Evolutionary conservation across 2,797 vertebrate species (phyloP).

Genomic region (Urosaurus nigricauda): DNA sequence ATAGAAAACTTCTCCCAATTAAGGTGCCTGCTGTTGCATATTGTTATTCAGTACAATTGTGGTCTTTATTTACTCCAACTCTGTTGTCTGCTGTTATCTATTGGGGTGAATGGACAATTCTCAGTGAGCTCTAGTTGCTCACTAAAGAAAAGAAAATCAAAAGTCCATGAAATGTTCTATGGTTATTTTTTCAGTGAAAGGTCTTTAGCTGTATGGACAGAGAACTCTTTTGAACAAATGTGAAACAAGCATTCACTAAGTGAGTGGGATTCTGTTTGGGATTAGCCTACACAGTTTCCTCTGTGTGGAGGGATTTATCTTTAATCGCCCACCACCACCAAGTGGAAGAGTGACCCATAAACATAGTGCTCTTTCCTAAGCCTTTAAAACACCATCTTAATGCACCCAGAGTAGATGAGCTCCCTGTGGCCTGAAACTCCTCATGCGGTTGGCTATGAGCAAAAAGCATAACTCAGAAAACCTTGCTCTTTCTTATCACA

Average conservation of each 20-base stretch:
- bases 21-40: no score
- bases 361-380: background rate
- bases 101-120: no score
- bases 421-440: background rate
- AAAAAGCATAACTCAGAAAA: background rate
- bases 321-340: no score
- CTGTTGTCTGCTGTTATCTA: no score
- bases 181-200: no score
- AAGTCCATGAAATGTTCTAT: no score
- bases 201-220: background rate
- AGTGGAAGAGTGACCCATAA: no score
- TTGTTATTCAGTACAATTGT: no score
- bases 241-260: background rate
- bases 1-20: no score
- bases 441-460: background rate
- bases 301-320: background rate
- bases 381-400: background rate
- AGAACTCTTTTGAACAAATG: background rate
- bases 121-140: no score
- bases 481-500: background rate
- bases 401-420: background rate
- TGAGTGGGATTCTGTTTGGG: background rate
- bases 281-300: background rate
- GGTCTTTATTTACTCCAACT: no score
- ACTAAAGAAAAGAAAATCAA: no score